These are phyloP conservation scores for Muscicapa striata DNA, from an alignment of 2,797 vertebrate genomes.

Conservation along the genomic window DNA sequence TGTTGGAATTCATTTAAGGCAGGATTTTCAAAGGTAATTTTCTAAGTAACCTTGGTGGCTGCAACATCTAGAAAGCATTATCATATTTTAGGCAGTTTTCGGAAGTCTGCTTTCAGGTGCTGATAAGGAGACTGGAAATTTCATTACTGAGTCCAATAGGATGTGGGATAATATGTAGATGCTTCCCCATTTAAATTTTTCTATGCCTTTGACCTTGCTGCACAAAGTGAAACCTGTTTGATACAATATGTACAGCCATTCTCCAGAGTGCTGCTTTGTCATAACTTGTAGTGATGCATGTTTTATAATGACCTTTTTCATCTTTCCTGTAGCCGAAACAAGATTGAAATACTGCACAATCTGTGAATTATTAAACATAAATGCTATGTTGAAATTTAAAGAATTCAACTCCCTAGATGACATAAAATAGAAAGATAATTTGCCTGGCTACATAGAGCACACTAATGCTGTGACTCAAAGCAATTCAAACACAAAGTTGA, in stretches of 20 bases:
- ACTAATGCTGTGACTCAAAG: background rate
- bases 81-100: constrained; percentile 14
- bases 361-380: constrained; percentile 9
- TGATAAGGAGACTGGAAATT: background rate
- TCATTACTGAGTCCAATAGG: fast-evolving
- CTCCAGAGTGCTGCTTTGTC: background rate
- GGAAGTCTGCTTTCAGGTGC: background rate
- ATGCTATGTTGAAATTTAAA: background rate
- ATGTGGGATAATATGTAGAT: background rate
- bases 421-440: background rate
- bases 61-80: background rate
- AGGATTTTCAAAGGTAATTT: constrained; percentile 4
- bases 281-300: background rate
- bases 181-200: background rate
- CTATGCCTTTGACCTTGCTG: background rate
- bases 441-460: background rate
- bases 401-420: background rate
- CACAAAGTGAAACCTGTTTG: background rate
- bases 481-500: background rate
- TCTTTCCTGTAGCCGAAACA: background rate
- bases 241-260: background rate
- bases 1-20: background rate
- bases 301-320: background rate
- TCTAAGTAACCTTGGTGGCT: background rate
- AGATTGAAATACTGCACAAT: background rate